Evolutionary conservation across 2,888 invertebrate genomes (phyloP), one percentile per base, ranked within the genome.

Genomic region (Neocrepidodera transversa): DNA sequence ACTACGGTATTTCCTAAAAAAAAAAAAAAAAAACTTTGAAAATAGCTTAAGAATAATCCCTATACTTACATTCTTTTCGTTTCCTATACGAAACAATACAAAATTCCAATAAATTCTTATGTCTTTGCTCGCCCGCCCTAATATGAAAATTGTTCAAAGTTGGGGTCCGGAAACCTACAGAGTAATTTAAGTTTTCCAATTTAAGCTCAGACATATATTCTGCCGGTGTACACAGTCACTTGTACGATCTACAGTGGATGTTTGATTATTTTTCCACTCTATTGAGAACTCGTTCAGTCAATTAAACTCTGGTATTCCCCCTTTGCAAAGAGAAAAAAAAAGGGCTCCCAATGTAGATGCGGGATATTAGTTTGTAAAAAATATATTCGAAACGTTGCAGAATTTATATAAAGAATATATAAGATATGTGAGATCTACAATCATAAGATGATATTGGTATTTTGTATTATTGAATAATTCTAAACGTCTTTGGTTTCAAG

Each of bases 181-280:
- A 45, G 42, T 57, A 61, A 62, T 62, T 58, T 62, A 62, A 62
- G 62, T 62, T 62, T 62, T 56, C 62, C 62, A 62, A 62, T 62
- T 58, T 60, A 17, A 56, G 45, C 49, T 57, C 50, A 35, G 17
- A 45, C 56, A 56, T 60, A 56, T 50, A 60, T 59, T 54, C 50
- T 18, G 36, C n/a, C 54, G 38, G 45, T 52, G 35, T 53, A 14
- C 23, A 45, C 54, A 54, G 54, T 28, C 13, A 30, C 10, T 35
- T 43, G 53, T 36, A 32, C 20, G 43, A 16, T 45, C 35, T 60
- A 55, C 60, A 40, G 51, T 51, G 32, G 51, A 51, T 42, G 47
- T 60, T 60, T 60, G 60, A 60, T 60, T 60, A 60, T 60, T 60
- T 60, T 60, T 58, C 60, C 60, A 45, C 42, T 56, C 60, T 56